These are phyloP conservation scores for Megaceryle torquata DNA, from an alignment of 2,113 vertebrate genomes.

Conservation along the genomic window DNA sequence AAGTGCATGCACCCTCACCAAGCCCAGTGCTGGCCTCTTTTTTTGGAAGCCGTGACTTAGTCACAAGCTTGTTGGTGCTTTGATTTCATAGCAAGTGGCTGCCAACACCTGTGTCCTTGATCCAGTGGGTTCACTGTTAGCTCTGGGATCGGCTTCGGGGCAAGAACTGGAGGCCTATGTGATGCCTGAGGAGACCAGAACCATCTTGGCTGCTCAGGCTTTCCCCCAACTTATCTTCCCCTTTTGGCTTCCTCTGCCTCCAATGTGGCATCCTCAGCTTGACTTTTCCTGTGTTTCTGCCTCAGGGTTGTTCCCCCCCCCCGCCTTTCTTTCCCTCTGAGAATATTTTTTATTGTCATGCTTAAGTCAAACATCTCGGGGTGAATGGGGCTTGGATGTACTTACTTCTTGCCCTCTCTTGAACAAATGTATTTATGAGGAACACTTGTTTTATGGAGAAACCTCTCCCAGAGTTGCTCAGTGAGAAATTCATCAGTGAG, in stretches of 20 bases:
- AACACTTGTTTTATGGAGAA: not conserved
- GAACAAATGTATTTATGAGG: not conserved
- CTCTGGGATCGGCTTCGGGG: not conserved
- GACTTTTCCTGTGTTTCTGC: not conserved
- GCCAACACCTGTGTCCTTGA: not conserved
- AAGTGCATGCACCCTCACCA: not conserved
- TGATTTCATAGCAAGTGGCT: not conserved
- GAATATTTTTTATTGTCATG: not conserved
- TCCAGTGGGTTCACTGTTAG: rapidly evolving
- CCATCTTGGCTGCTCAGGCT: not conserved
- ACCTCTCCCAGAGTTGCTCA: rapidly evolving
- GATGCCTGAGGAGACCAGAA: not conserved
- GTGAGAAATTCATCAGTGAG: rapidly evolving
- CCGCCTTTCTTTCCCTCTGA: not conserved
- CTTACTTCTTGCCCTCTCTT: not conserved
- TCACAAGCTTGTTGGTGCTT: not conserved
- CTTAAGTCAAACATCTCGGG: not conserved
- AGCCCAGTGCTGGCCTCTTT: not conserved
- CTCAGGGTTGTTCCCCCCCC: rapidly evolving
- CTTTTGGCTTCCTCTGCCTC: not conserved
- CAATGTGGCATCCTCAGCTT: not conserved
- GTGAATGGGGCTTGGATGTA: not conserved
- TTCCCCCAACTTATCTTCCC: not conserved
- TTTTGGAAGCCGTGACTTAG: not conserved
- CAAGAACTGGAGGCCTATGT: rapidly evolving